phyloP scores from a whole-genome alignment of 2,113 vertebrate genomes.

The Agapornis roseicollis region DNA sequence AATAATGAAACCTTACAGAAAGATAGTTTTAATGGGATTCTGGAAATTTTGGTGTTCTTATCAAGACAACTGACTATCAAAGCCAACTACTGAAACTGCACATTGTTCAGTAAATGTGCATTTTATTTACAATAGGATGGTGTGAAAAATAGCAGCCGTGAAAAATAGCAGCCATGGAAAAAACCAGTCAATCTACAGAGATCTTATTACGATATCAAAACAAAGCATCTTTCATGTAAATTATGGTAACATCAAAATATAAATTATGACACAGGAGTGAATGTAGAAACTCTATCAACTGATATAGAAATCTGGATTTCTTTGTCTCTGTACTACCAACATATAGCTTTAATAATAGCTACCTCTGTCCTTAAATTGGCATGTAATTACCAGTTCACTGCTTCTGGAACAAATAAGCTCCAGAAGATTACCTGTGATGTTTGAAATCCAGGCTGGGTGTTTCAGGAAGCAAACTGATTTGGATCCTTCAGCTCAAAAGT shows the following conservation, averaged over 20 bases:
- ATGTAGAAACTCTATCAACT: background rate
- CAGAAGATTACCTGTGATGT: background rate
- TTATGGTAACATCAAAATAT: background rate
- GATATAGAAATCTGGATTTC: background rate
- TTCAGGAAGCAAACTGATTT: background rate
- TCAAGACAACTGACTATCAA: background rate
- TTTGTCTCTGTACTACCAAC: background rate
- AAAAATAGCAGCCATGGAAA: background rate
- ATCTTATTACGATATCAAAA: background rate
- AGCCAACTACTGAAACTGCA: background rate
- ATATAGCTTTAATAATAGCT: background rate
- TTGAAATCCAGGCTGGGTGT: background rate
- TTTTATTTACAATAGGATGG: background rate
- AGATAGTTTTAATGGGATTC: background rate
- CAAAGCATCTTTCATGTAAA: background rate
- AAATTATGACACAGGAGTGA: background rate
- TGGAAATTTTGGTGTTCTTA: background rate
- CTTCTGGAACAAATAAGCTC: background rate
- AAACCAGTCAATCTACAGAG: background rate
- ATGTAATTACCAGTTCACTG: background rate
- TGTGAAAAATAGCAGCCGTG: conserved; percentile 3
- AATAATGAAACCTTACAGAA: background rate
- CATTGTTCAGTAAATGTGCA: background rate
- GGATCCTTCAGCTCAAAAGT: background rate
- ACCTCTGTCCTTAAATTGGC: background rate